A percentile compares a stretch with the other conserved stretches of the same genome.
Evolutionary conservation across 2,888 invertebrate species (phyloP).

Genomic region (Drosophila atripex): DNA sequence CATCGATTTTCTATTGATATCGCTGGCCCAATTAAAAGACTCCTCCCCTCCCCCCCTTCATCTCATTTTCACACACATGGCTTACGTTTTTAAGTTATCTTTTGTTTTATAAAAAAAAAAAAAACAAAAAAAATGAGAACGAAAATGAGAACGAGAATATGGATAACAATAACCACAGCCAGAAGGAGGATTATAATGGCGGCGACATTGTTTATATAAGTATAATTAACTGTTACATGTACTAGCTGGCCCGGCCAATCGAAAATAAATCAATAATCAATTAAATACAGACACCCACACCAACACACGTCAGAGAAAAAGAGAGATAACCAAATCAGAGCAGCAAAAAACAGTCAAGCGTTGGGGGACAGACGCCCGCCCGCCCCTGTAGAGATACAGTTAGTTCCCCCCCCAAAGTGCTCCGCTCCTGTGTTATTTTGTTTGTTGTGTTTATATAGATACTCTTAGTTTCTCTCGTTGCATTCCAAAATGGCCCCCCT

Average conservation of each 20-base stretch:
- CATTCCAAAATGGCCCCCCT: conserved; percentile 2
- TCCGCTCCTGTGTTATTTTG: too few relatives aligned
- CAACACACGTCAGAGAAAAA: conserved; percentile 6
- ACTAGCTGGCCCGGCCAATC: conserved; percentile 63
- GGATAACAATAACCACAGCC: conserved; percentile 33
- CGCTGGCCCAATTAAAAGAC: conserved; percentile 21
- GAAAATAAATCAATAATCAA: conserved; percentile 12
- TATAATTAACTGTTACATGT: conserved; percentile 60
- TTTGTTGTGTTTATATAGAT: conserved; percentile 3
- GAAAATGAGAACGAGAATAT: conserved; percentile 6
- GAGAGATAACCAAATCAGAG: conserved; percentile 10
- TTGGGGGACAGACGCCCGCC: conserved; percentile 6
- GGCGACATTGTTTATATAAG: conserved; percentile 32
- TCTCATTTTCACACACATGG: conserved; percentile 10
- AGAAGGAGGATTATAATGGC: conserved; percentile 22
- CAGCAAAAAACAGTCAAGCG: conserved; percentile 36
- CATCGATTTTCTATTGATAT: conserved; percentile 28
- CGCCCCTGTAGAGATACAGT: background rate
- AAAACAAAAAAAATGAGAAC: conserved; percentile 6
- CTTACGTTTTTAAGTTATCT: conserved; percentile 16
- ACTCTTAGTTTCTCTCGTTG: conserved; percentile 1
- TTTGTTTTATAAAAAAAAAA: conserved; percentile 32
- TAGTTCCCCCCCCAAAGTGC: background rate
- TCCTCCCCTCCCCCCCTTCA: background rate
- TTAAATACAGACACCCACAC: conserved; percentile 12